Evolutionary conservation across 92 coral and sea anemone genomes (phyloP).

Genomic region (Epizoanthus ramosus): DNA sequence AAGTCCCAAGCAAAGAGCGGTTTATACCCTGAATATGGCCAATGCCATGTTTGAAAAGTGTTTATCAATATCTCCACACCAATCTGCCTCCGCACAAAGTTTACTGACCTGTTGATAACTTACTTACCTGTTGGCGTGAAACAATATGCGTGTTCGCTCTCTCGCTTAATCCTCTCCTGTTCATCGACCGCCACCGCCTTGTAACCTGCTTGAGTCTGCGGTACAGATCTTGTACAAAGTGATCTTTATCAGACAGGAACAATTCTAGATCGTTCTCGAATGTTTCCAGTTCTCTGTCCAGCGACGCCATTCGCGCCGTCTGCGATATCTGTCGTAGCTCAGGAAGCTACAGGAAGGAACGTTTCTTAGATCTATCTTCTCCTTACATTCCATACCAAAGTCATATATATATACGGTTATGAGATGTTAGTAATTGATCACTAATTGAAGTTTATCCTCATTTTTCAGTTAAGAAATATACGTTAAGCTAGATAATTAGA

Average conservation of each 20-base stretch:
- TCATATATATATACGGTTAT: too few species aligned
- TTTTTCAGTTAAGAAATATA: too few species aligned
- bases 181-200: conserved; percentile 73
- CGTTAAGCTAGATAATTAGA: too few species aligned
- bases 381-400: too few species aligned
- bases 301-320: conserved; percentile 77
- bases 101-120: not conserved
- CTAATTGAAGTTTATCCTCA: too few species aligned
- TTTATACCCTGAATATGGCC: too few species aligned
- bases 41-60: too few species aligned
- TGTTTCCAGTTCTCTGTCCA: conserved; percentile 69
- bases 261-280: conserved; percentile 75
- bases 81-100: too few species aligned
- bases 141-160: conserved; percentile 58
- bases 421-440: too few species aligned
- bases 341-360: conserved; percentile 51
- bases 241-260: conserved; percentile 65
- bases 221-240: conserved; percentile 67
- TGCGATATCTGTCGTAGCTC: conserved; percentile 74
- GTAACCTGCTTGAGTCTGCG: conserved; percentile 71
- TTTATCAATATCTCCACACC: too few species aligned
- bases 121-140: conserved; percentile 71
- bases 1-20: too few species aligned
- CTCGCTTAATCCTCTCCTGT: conserved; percentile 65
- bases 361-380: not conserved